A percentile compares a stretch with the other conserved stretches of the same genome.
Conservation (phyloP, 1,140 invertebrate genomes). For the Drosophila micromelanica region DNA sequence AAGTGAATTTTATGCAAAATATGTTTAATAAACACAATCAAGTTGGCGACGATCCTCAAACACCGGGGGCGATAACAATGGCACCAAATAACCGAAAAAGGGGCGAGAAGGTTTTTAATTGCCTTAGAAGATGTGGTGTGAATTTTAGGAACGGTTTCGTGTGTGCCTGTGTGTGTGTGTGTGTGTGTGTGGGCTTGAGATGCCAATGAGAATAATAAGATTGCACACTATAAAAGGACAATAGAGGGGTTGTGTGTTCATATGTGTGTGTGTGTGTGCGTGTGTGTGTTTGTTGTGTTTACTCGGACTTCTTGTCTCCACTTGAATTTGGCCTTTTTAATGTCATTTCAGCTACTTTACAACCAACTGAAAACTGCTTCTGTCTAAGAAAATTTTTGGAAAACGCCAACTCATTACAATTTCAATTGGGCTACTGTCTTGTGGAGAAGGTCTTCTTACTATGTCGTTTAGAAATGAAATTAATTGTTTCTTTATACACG, state of each 20-base stretch:
- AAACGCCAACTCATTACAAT: slow-evolving; percentile 82
- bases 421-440: slow-evolving; percentile 63
- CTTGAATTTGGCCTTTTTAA: slow-evolving; percentile 62
- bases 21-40: slow-evolving; percentile 82
- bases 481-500: slow-evolving; percentile 20
- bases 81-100: slow-evolving; percentile 50
- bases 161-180: slow-evolving; percentile 11
- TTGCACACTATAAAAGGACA: slow-evolving; percentile 74
- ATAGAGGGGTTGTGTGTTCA: slow-evolving; percentile 9
- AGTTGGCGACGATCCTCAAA: slow-evolving; percentile 51
- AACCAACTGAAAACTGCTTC: slow-evolving; percentile 47
- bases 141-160: slow-evolving; percentile 21
- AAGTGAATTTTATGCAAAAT: slow-evolving; percentile 81
- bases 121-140: slow-evolving; percentile 54
- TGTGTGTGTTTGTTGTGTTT: slow-evolving; percentile 21
- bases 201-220: slow-evolving; percentile 75
- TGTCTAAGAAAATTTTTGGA: slow-evolving; percentile 64
- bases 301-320: slow-evolving; percentile 7
- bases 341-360: slow-evolving; percentile 79
- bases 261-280: slow-evolving; percentile 9
- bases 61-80: slow-evolving; percentile 30
- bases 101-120: slow-evolving; percentile 79
- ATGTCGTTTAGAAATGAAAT: slow-evolving; percentile 13
- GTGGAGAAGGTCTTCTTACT: slow-evolving; percentile 4
- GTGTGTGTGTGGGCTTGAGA: slow-evolving; percentile 47